Evolutionary conservation across 2,888 invertebrate species (phyloP).

Genomic region (Pasiphila rectangulata): DNA sequence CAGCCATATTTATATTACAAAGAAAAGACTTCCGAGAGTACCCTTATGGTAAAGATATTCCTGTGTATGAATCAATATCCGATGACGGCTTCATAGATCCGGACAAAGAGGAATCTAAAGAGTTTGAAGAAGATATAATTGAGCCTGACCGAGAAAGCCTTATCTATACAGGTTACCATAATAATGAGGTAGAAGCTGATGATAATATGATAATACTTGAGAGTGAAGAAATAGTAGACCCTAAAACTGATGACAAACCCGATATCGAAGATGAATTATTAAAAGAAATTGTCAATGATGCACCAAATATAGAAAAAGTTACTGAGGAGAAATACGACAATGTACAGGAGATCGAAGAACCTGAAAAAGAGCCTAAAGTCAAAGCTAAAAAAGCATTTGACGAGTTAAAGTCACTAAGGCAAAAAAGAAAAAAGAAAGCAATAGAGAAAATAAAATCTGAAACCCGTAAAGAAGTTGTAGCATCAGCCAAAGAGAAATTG

Average conservation of each 20-base stretch:
- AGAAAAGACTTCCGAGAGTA: constrained; percentile 81
- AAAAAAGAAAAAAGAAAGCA: constrained; percentile 67
- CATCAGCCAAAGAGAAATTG: constrained; percentile 74
- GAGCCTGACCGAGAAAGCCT: constrained; percentile 16
- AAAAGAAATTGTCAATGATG: constrained; percentile 5
- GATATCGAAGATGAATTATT: constrained; percentile 11
- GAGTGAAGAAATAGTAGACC: constrained; percentile 12
- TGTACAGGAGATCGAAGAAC: constrained; percentile 17
- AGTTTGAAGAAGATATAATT: constrained; percentile 13
- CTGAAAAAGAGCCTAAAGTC: constrained; percentile 32
- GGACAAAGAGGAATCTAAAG: constrained; percentile 6
- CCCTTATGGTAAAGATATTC: constrained; percentile 41
- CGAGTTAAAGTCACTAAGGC: constrained; percentile 55
- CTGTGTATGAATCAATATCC: constrained; percentile 24
- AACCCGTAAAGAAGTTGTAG: constrained; percentile 71
- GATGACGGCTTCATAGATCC: constrained; percentile 19
- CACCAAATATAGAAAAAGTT: constrained; percentile 15
- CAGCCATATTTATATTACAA: constrained; percentile 89
- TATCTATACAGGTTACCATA: constrained; percentile 28
- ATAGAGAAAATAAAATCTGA: constrained; percentile 73
- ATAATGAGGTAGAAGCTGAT: constrained; percentile 16
- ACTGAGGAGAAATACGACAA: constrained; percentile 5
- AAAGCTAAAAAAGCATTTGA: constrained; percentile 57
- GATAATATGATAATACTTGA: constrained; percentile 19
- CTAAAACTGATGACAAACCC: constrained; percentile 22